Base-by-base conservation (phyloP, 2,113 vertebrate species). In the Periophthalmus modestus region DNA sequence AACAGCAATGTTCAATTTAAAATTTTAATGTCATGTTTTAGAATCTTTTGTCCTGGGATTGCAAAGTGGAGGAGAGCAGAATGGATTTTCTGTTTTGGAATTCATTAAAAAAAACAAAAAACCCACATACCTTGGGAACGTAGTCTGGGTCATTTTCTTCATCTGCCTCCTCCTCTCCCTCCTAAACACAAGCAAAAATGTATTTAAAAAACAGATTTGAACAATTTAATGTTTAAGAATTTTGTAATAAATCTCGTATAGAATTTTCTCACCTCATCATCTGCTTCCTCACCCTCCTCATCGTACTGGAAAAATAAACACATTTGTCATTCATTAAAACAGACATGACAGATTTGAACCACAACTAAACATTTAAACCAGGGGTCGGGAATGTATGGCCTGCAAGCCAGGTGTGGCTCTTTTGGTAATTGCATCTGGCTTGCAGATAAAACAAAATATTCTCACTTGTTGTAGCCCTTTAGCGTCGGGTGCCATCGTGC, bases 131-230 rank as follows among this genome's bases (percentile, higher is more conserved):
- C 95, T 99, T 99, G 71, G 96, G 94, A 82, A 98, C 97, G 85
- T 95, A 99, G 81, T 98, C 97, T 39, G 97, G 96, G 93, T 99
- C 98, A 46, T 99, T 98, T 92, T 99, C 98, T 89, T 99, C 98
- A 72, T 99, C 98, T 46, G 96, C 97, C 93, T 99, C 98, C 91
- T 99, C 98, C 87, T 99, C 98, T 5, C 97, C 97, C 92, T 99
- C 98, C 97, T 99, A 85, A 89, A 73, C 79, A 77, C 7, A 34
- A 15, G 24, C 0, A 13, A 34, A 34, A 9, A 28, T 1, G 7
- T 7, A 19, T 33, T 5, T 61, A 33, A 28, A 28, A 5, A 15
- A 61, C 24, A 23, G 12, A 28, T 61, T 33, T 13, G 2, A 15
- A 61, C 39, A 10, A 28, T 28, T 43, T 43, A 43, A 43, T 43